Evolutionary conservation across 1,140 invertebrate species (phyloP).

Genomic region (Zaprionus nigranus): DNA sequence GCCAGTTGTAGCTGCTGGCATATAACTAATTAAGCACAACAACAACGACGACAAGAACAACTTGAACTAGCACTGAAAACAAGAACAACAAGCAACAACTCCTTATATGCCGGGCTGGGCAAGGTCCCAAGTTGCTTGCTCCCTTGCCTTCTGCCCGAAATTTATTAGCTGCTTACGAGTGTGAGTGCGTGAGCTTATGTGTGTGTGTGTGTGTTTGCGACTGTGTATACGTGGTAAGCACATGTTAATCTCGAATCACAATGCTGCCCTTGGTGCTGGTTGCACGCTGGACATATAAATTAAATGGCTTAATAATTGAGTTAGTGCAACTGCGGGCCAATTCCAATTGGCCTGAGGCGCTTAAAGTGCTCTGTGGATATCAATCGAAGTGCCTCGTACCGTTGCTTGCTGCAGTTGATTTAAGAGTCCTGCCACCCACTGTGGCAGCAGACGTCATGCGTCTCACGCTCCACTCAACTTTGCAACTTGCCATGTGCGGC

Average conservation of each 20-base stretch:
- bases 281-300: slow-evolving; percentile 45
- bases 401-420: slow-evolving; percentile 48
- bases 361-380: slow-evolving; percentile 61
- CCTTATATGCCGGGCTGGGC: slow-evolving; percentile 27
- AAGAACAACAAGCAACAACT: slow-evolving; percentile 33
- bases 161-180: slow-evolving; percentile 69
- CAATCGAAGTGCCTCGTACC: slow-evolving; percentile 45
- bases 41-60: slow-evolving; percentile 21
- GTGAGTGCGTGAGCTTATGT: not conserved
- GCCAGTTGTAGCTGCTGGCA: slow-evolving; percentile 29
- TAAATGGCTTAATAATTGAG: slow-evolving; percentile 77
- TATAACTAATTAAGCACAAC: slow-evolving; percentile 59
- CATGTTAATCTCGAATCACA: slow-evolving; percentile 65
- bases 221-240: slow-evolving; percentile 42
- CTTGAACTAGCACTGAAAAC: slow-evolving; percentile 13
- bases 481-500: slow-evolving; percentile 7
- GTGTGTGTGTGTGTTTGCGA: slow-evolving; percentile 1
- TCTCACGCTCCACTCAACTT: slow-evolving; percentile 33
- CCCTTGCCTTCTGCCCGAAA: slow-evolving; percentile 38
- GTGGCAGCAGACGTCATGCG: slow-evolving; percentile 30
- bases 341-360: slow-evolving; percentile 38
- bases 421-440: slow-evolving; percentile 55
- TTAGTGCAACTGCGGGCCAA: slow-evolving; percentile 46
- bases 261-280: slow-evolving; percentile 27
- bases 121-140: slow-evolving; percentile 17